phyloP scores from a whole-genome alignment of 2,113 vertebrate genomes.

The Leucopsar rothschildi region DNA sequence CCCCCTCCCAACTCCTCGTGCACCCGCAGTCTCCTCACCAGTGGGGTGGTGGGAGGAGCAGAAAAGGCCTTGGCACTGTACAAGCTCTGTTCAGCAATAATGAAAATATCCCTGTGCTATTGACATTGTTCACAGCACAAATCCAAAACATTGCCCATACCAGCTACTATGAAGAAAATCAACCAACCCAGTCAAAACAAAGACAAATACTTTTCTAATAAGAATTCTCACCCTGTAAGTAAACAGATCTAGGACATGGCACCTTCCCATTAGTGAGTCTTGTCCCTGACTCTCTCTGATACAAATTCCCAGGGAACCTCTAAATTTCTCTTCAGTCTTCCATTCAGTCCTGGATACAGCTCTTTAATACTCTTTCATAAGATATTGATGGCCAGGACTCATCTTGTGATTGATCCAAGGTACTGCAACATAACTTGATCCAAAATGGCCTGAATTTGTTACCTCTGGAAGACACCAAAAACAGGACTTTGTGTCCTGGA shows the following conservation, averaged over 20 bases:
- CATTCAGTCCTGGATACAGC: not conserved
- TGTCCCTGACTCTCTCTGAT: not conserved
- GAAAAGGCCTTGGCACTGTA: not conserved
- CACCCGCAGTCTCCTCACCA: accelerated
- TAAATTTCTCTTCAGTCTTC: not conserved
- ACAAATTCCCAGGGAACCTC: not conserved
- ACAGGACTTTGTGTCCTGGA: not conserved
- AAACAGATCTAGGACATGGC: not conserved
- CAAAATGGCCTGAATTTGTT: not conserved
- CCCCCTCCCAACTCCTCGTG: not conserved
- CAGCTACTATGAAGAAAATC: not conserved
- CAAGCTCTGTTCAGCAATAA: not conserved
- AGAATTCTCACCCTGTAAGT: not conserved
- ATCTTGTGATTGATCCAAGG: not conserved
- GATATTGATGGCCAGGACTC: not conserved
- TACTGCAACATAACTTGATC: not conserved
- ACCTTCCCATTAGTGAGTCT: not conserved
- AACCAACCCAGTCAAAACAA: not conserved
- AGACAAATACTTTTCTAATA: not conserved
- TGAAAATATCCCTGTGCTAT: not conserved
- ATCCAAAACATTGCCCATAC: not conserved
- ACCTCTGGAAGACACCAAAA: not conserved
- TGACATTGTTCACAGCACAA: not conserved
- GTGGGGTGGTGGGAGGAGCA: not conserved
- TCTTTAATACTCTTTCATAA: not conserved